Percentiles rank a stretch among this genome's conserved stretches.
Evolutionary conservation across 2,888 invertebrate species (phyloP).

Genomic region (Caenorhabditis uteleia): DNA sequence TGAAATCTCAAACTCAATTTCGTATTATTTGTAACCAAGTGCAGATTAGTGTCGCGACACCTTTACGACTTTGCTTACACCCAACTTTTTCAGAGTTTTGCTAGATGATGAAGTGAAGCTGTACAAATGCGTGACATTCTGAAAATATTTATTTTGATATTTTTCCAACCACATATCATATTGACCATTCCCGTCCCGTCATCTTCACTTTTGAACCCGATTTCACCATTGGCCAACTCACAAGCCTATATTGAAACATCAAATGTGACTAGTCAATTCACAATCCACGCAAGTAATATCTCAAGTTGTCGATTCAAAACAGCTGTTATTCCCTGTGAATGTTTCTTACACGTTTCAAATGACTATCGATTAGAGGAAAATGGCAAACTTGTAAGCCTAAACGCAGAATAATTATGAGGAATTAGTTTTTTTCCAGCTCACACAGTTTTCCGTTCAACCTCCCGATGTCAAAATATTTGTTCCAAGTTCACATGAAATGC

Average conservation of each 20-base stretch:
- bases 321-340: constrained; percentile 48
- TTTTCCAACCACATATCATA: no score
- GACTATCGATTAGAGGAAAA: constrained; percentile 41
- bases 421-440: constrained; percentile 27
- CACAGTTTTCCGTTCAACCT: constrained; percentile 38
- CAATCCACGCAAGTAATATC: constrained; percentile 38
- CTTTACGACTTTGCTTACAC: no score
- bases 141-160: no score
- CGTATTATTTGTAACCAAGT: no score
- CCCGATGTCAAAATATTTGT: constrained; percentile 40
- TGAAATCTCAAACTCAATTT: no score
- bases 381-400: constrained; percentile 17
- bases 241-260: constrained; percentile 36
- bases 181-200: no score
- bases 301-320: constrained; percentile 49
- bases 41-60: no score
- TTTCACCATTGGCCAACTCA: constrained; percentile 26
- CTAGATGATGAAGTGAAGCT: neutral
- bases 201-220: no score
- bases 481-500: constrained; percentile 48
- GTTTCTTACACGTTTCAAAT: constrained; percentile 41
- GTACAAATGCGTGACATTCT: no score
- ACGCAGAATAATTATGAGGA: no score
- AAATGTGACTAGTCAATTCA: constrained; percentile 32
- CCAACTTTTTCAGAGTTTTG: neutral